Evolutionary conservation across 2,888 invertebrate species (phyloP).

Genomic region (Acanthopleura granulata): DNA sequence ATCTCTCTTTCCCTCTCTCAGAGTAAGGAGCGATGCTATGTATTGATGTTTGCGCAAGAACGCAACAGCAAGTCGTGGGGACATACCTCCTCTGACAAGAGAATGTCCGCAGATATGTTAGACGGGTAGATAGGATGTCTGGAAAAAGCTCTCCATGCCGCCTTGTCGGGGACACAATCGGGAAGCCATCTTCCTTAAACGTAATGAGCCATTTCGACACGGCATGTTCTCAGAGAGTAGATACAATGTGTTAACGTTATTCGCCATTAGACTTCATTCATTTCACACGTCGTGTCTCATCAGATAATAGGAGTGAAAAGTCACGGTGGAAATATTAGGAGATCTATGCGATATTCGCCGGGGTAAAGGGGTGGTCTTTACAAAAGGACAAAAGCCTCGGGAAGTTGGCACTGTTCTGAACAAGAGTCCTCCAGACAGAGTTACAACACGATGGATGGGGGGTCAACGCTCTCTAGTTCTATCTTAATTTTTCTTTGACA

Average conservation of each 20-base stretch:
- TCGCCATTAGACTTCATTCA: background rate
- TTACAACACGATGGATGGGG: constrained; percentile 3
- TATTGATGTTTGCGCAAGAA: no score
- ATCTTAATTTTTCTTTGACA: constrained; percentile 19
- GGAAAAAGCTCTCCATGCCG: background rate
- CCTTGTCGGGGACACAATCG: background rate
- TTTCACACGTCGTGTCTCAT: background rate
- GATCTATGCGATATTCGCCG: no score
- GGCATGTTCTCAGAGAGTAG: no score
- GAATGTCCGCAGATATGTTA: background rate
- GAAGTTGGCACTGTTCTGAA: no score
- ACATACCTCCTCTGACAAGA: background rate
- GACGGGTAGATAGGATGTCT: background rate
- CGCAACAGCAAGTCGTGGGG: no score
- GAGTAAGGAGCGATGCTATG: no score
- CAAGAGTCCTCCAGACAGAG: background rate
- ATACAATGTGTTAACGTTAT: background rate
- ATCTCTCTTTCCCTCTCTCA: no score
- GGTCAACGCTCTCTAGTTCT: constrained; percentile 1
- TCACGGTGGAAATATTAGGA: background rate
- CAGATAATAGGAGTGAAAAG: background rate
- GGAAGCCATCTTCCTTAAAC: no score
- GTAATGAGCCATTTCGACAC: no score
- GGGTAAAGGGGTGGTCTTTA: no score
- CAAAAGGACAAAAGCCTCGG: no score